Conservation (phyloP, 2,113 vertebrate genomes). For the Prinia subflava region DNA sequence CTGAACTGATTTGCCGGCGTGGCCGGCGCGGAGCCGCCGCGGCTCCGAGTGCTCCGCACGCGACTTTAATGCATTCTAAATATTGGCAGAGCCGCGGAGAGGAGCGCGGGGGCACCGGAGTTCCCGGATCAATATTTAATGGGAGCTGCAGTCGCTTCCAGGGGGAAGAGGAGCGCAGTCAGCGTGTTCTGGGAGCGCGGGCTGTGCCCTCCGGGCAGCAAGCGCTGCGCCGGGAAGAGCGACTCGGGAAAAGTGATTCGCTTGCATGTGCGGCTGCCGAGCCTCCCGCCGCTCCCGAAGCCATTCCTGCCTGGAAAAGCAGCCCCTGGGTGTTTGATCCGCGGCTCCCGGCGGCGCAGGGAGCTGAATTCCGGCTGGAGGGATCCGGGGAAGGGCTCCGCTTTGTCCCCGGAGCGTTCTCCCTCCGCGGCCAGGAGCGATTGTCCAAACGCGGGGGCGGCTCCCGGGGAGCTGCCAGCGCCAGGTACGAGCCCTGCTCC, state of each 20-base stretch:
- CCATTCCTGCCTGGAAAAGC: neutral
- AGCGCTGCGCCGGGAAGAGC: neutral
- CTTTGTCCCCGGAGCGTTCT: neutral
- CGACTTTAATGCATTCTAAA: neutral
- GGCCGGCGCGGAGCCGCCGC: neutral
- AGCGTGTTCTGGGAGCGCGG: neutral
- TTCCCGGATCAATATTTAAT: constrained; percentile 51
- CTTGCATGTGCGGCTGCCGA: neutral
- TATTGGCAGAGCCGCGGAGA: neutral
- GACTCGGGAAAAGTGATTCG: neutral
- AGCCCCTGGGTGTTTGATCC: accelerated
- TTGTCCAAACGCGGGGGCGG: neutral
- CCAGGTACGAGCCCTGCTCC: neutral
- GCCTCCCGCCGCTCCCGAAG: neutral
- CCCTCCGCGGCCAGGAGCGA: neutral
- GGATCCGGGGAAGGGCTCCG: accelerated
- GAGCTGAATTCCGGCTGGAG: neutral
- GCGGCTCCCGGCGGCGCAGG: accelerated
- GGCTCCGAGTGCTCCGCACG: neutral
- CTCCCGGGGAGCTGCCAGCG: neutral
- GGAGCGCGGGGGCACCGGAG: neutral
- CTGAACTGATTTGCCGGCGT: neutral
- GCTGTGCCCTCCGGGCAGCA: neutral
- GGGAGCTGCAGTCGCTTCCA: neutral
- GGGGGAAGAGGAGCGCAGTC: neutral